Evolutionary conservation across 2,888 invertebrate genomes (phyloP).

Genomic region (Dasysyrphus tricinctus): DNA sequence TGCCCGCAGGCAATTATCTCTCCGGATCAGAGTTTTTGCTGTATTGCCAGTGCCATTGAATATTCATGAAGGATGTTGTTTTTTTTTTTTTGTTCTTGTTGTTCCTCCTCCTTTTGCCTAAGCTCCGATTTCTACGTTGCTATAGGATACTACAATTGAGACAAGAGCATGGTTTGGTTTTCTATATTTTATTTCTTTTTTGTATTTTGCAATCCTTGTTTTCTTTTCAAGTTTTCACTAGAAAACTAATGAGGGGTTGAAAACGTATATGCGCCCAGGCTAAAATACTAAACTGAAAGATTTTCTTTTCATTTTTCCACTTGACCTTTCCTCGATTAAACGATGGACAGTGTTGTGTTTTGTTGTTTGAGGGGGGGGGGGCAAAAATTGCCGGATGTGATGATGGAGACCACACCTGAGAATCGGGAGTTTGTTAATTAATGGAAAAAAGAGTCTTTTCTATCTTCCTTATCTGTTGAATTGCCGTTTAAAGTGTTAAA

Average conservation of each 20-base stretch:
- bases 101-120: neutral
- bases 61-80: conserved; percentile 70
- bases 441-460: neutral
- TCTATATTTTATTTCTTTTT: conserved; percentile 1
- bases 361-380: neutral
- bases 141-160: conserved; percentile 38
- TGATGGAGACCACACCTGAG: neutral
- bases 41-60: conserved; percentile 57
- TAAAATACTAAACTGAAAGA: conserved; percentile 53
- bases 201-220: neutral
- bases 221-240: conserved; percentile 20
- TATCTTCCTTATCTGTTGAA: neutral
- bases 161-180: conserved; percentile 19
- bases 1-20: conserved; percentile 66
- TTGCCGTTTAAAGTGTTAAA: neutral
- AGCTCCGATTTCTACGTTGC: conserved; percentile 32
- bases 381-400: neutral
- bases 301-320: conserved; percentile 48
- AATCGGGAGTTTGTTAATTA: neutral
- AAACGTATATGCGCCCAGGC: conserved; percentile 31
- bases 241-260: conserved; percentile 58
- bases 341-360: neutral
- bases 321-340: conserved; percentile 68
- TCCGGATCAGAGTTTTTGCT: conserved; percentile 55
- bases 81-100: neutral